Conservation (phyloP, 2,888 invertebrate genomes). For the Eugnorisma glareosa region DNA sequence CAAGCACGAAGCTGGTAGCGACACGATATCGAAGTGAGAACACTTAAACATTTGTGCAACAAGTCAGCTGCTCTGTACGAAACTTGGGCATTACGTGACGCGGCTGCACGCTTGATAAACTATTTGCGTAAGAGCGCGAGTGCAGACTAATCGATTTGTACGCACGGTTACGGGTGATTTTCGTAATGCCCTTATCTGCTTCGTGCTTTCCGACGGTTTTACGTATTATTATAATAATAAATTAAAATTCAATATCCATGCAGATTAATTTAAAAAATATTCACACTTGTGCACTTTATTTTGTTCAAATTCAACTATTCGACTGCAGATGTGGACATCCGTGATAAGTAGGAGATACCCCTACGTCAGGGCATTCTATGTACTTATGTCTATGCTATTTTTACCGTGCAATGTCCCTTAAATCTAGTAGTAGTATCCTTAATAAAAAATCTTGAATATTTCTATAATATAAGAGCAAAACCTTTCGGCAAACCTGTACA, state of each 20-base stretch:
- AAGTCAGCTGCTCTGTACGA: constrained; percentile 76
- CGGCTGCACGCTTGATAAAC: constrained; percentile 84
- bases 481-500: neutral
- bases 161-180: constrained; percentile 85
- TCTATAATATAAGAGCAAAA: neutral
- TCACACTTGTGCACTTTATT: neutral
- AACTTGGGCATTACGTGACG: constrained; percentile 86
- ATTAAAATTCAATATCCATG: constrained; percentile 71
- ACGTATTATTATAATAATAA: constrained; percentile 73
- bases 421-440: too few species aligned
- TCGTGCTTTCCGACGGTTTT: constrained; percentile 73
- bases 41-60: constrained; percentile 79
- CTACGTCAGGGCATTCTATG: neutral
- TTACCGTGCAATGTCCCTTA: neutral
- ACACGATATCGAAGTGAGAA: constrained; percentile 72
- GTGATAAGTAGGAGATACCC: too few species aligned
- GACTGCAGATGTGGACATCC: neutral
- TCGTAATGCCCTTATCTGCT: constrained; percentile 86
- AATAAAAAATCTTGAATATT: too few species aligned
- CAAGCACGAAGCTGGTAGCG: constrained; percentile 68
- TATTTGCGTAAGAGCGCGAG: constrained; percentile 86
- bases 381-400: neutral
- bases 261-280: constrained; percentile 30
- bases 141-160: constrained; percentile 87
- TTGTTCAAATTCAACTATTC: neutral